A percentile compares a stretch with the other conserved stretches of the same genome.
These are phyloP conservation scores for Dryobota labecula DNA, from an alignment of 2,888 invertebrate species.

Conservation along the genomic window DNA sequence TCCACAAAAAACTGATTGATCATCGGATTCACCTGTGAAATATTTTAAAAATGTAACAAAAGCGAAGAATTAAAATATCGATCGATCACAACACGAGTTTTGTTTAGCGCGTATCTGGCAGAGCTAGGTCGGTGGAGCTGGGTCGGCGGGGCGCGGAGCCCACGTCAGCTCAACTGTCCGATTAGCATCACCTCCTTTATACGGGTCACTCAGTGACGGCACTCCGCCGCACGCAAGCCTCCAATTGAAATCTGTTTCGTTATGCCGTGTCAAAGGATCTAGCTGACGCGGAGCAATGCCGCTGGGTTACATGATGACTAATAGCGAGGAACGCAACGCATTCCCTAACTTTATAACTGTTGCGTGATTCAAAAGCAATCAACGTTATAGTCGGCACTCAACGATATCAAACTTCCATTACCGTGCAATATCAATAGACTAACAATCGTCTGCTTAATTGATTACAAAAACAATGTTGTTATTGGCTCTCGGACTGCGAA, in stretches of 20 bases:
- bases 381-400: constrained; percentile 83
- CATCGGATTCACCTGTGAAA: constrained; percentile 62
- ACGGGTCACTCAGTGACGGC: constrained; percentile 84
- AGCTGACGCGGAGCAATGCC: constrained; percentile 82
- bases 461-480: constrained; percentile 83
- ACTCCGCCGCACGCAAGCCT: constrained; percentile 74
- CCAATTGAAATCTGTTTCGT: constrained; percentile 89
- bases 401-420: constrained; percentile 83
- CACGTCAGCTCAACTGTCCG: constrained; percentile 88
- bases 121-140: constrained; percentile 59
- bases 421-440: constrained; percentile 78
- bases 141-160: constrained; percentile 65
- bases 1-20: constrained; percentile 61
- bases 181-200: constrained; percentile 88
- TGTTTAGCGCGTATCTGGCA: constrained; percentile 71
- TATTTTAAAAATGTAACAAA: constrained; percentile 69
- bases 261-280: constrained; percentile 85
- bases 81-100: constrained; percentile 81
- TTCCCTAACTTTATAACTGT: constrained; percentile 72
- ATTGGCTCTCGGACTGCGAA: constrained; percentile 51
- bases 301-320: constrained; percentile 85
- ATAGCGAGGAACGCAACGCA: constrained; percentile 72
- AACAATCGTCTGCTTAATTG: constrained; percentile 83
- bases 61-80: constrained; percentile 75
- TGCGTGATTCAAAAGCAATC: constrained; percentile 86